Evolutionary conservation across 2,113 vertebrate genomes (phyloP).

Genomic region (Egretta garzetta): DNA sequence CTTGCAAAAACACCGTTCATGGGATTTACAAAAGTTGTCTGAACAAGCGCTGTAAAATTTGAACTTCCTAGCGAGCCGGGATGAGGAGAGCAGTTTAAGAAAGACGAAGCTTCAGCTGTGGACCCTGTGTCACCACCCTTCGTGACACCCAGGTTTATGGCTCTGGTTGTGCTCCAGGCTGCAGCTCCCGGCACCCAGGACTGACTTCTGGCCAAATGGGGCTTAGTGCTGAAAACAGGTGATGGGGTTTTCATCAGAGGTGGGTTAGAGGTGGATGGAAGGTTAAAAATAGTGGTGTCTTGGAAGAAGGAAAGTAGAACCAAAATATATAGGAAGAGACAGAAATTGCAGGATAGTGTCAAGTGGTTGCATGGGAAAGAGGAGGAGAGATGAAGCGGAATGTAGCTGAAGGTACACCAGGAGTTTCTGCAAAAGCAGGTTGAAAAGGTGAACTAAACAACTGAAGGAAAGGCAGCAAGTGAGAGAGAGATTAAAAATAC

Average conservation of each 20-base stretch:
- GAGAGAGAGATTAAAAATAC: neutral
- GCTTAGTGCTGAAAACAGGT: neutral
- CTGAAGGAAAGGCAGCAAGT: neutral
- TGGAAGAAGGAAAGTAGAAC: neutral
- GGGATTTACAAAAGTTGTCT: neutral
- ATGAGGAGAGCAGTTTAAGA: neutral
- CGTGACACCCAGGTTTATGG: accelerated
- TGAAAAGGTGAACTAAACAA: neutral
- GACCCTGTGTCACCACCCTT: neutral
- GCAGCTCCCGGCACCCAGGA: neutral
- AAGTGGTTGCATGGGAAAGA: neutral
- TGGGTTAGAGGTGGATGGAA: neutral
- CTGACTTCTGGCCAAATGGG: accelerated
- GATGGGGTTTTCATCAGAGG: neutral
- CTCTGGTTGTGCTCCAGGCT: neutral
- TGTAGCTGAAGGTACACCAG: neutral
- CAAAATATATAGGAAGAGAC: neutral
- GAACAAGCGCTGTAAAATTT: neutral
- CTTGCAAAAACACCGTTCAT: accelerated
- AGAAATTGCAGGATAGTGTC: neutral
- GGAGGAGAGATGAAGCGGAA: neutral
- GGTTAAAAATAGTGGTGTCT: neutral
- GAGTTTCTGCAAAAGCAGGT: neutral
- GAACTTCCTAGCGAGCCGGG: accelerated
- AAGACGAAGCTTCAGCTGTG: accelerated